Percentiles rank a stretch among this genome's conserved stretches.
These are phyloP conservation scores for Pempheris klunzingeri DNA, from an alignment of 2,797 vertebrate species.

Conservation along the genomic window DNA sequence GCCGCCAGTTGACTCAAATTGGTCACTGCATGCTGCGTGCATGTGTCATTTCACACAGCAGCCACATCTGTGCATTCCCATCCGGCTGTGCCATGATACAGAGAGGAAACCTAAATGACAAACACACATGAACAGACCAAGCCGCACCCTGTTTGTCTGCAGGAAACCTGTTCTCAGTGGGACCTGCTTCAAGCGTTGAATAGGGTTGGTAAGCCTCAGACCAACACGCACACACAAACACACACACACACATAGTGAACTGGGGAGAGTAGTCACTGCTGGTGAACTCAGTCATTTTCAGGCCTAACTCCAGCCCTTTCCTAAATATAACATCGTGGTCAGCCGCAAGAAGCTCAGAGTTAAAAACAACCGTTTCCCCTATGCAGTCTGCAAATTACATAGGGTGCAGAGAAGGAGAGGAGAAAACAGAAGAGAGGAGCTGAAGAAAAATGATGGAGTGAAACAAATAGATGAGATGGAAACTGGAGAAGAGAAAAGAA, in stretches of 20 bases:
- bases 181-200: constrained; percentile 69
- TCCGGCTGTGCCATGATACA: constrained; percentile 56
- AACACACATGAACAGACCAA: constrained; percentile 51
- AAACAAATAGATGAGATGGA: constrained; percentile 34
- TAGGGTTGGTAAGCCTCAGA: constrained; percentile 71
- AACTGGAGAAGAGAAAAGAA: not conserved
- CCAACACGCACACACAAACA: constrained; percentile 47
- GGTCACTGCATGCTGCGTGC: constrained; percentile 40
- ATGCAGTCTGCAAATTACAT: constrained; percentile 84
- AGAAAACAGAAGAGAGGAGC: constrained; percentile 37
- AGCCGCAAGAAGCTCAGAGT: constrained; percentile 82
- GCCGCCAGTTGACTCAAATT: constrained; percentile 49
- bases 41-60: constrained; percentile 63
- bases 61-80: constrained; percentile 75
- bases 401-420: constrained; percentile 53
- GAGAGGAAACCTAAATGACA: constrained; percentile 69
- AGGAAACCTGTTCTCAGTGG: constrained; percentile 78
- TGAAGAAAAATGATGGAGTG: constrained; percentile 30
- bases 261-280: constrained; percentile 68
- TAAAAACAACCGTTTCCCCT: constrained; percentile 84
- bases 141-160: constrained; percentile 82
- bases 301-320: constrained; percentile 79
- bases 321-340: constrained; percentile 88
- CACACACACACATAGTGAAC: constrained; percentile 36
- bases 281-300: constrained; percentile 84